Base-by-base conservation (phyloP, 2,797 vertebrate species). In the Tenualosa ilisha region DNA sequence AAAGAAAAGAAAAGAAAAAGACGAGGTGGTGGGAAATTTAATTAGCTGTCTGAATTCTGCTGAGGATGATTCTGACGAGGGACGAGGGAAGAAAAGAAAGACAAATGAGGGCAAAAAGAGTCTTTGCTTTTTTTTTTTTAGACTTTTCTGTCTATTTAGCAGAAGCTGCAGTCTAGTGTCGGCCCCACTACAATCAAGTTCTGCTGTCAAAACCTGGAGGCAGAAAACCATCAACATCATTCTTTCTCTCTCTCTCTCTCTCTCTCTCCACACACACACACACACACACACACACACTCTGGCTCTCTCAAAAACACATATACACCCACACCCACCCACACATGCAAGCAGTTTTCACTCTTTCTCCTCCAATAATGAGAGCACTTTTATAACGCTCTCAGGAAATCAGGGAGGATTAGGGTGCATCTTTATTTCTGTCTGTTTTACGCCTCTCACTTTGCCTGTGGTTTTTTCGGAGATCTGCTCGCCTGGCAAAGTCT, bases 341-440 rank as follows among this genome's bases (percentile, higher is more conserved):
- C 24, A 68, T 5, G 11, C 61, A 63, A n/a, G 11, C n/a, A 63
- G 50, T 51, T 51, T 51, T 7, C 7, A 3, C n/a, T 24, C 93
- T 93, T 91, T 93, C 92, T 91, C 91, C 89, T 88, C 91, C 89
- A 91, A 93, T 94, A 93, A 93, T 89, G 89, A 89, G 91, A 91
- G 86, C 85, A 86, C 92, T 94, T 96, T 96, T 93, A 95, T 94
- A 93, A 94, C 86, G 88, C 93, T 95, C 94, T 40, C 91, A 96
- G 95, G 95, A 96, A 96, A 97, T 94, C 95, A 97, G 95, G 92
- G 87, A 91, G 92, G 94, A 96, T 95, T 93, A 86, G 1, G 89
- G 92, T 92, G 12, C 31, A 3, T 12, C 6, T 65, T 65, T 22
- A 20, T n/a, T 51, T 51, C 0, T 56, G 22, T 56, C 4, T 72